A percentile compares a stretch with the other conserved stretches of the same genome.
These are phyloP conservation scores for Microcebus tavaratra DNA, from an alignment of 2,113 vertebrate genomes.

Conservation along the genomic window DNA sequence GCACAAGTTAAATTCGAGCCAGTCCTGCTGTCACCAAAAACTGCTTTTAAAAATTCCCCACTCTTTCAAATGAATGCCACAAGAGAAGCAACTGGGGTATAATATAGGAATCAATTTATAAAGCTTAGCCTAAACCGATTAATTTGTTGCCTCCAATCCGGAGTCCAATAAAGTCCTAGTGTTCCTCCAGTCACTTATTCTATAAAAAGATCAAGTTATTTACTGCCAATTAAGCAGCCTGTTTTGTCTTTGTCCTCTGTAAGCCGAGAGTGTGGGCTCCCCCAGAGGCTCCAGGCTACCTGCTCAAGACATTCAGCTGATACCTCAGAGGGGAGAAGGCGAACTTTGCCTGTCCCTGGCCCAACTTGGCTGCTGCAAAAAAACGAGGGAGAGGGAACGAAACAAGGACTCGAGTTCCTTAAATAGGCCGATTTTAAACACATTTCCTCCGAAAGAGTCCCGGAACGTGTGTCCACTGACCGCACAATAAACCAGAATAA, in stretches of 20 bases:
- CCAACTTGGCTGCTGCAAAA: conserved; percentile 78
- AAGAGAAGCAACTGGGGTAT: conserved; percentile 80
- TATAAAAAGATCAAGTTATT: conserved; percentile 91
- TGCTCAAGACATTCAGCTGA: conserved; percentile 81
- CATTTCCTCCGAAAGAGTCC: conserved; percentile 87
- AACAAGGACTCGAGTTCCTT: conserved; percentile 74
- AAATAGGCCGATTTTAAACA: conserved; percentile 83
- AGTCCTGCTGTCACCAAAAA: conserved; percentile 74
- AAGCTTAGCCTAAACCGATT: conserved; percentile 89
- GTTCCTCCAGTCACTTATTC: conserved; percentile 86
- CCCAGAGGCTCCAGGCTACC: conserved; percentile 82
- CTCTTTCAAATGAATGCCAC: conserved; percentile 83
- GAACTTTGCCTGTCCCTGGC: conserved; percentile 84
- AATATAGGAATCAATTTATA: conserved; percentile 89
- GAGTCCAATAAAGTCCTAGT: conserved; percentile 85
- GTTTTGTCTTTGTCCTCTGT: conserved; percentile 88
- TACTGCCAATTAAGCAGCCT: conserved; percentile 89
- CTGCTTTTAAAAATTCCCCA: conserved; percentile 66
- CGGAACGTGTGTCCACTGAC: conserved; percentile 87
- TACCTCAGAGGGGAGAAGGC: conserved; percentile 74
- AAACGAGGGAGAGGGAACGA: conserved; percentile 62
- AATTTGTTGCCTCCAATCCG: conserved; percentile 86
- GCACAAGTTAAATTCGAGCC: conserved; percentile 63
- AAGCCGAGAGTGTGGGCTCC: conserved; percentile 82
- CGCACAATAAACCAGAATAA: conserved; percentile 89